Percentiles rank a stretch among this genome's conserved stretches.
These are phyloP conservation scores for Catamblyrhynchus diadema DNA, from an alignment of 2,797 vertebrate species.

Conservation along the genomic window DNA sequence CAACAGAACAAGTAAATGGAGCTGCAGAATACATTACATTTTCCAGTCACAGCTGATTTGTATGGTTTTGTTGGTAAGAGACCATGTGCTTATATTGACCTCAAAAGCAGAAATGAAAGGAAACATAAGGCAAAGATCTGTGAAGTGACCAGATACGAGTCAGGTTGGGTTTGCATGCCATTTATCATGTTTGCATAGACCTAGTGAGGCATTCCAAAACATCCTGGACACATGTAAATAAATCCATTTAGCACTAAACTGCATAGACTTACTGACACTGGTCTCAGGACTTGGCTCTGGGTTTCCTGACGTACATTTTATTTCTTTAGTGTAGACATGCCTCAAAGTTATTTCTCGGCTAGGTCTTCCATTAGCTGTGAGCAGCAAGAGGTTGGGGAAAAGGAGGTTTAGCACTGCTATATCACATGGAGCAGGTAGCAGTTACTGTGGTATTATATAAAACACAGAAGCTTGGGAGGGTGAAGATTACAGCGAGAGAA, in stretches of 20 bases:
- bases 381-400: not conserved
- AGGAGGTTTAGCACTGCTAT: not conserved
- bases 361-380: not conserved
- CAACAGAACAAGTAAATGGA: not conserved
- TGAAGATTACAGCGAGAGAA: not conserved
- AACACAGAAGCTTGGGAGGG: not conserved
- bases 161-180: not conserved
- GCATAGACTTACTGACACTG: not conserved
- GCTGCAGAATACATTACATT: not conserved
- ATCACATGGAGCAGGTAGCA: not conserved
- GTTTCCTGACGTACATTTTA: not conserved
- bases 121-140: not conserved
- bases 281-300: not conserved
- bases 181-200: not conserved
- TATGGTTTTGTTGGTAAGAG: not conserved
- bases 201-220: not conserved
- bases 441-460: not conserved
- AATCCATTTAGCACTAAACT: not conserved
- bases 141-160: not conserved
- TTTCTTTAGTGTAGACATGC: not conserved
- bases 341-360: not conserved
- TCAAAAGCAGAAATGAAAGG: not conserved
- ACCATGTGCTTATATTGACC: accelerated
- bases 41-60: not conserved
- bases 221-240: not conserved